Evolutionary conservation across 2,113 vertebrate genomes (phyloP).

Genomic region (Brienomyrus longianalis): DNA sequence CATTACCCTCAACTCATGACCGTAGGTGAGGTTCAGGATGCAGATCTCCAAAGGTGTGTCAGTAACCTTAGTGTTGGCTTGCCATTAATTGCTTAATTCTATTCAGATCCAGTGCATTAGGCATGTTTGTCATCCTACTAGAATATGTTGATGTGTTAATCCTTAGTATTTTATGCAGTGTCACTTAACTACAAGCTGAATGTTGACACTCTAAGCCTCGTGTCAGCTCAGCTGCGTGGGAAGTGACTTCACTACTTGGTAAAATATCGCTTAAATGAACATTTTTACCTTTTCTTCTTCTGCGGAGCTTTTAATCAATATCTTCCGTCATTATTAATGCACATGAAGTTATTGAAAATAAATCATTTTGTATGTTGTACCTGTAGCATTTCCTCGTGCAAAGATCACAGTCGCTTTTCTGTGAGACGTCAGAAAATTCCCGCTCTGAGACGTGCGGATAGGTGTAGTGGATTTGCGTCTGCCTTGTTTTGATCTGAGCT

Average conservation of each 20-base stretch:
- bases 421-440: background rate
- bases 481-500: background rate
- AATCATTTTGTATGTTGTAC: background rate
- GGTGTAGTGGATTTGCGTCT: background rate
- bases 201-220: background rate
- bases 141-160: background rate
- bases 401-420: background rate
- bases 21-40: background rate
- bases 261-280: background rate
- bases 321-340: background rate
- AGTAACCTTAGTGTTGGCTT: background rate
- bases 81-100: background rate
- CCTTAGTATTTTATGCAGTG: background rate
- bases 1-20: background rate
- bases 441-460: background rate
- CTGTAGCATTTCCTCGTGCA: background rate
- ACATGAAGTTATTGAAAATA: background rate
- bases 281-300: background rate
- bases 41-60: background rate
- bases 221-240: background rate
- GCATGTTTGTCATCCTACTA: background rate
- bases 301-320: background rate
- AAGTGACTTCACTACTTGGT: background rate
- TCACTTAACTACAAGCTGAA: background rate
- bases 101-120: background rate